phyloP scores from a whole-genome alignment of 1,140 invertebrate species.

The Chelonus insularis region DNA sequence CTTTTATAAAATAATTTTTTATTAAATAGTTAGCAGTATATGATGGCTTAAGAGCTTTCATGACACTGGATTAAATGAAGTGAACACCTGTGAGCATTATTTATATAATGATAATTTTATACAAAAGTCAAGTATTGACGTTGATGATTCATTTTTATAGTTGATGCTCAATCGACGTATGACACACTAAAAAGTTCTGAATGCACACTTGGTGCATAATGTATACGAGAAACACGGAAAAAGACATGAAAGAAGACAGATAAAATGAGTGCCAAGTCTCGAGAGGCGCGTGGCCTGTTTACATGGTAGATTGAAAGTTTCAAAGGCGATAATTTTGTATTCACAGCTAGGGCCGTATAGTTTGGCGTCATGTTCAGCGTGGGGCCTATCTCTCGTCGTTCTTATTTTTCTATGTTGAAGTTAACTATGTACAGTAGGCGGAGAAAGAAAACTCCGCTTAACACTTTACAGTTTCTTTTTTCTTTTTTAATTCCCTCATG shows the following conservation, averaged over 20 bases:
- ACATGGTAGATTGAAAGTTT: conserved; percentile 47
- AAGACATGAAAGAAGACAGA: not conserved
- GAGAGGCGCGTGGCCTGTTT: conserved; percentile 33
- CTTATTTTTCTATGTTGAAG: not conserved
- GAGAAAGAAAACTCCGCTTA: conserved; percentile 10
- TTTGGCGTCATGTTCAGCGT: conserved; percentile 42
- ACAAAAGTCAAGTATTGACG: too few species aligned
- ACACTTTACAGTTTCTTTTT: not conserved
- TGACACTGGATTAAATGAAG: too few species aligned
- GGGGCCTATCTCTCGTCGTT: conserved; percentile 35
- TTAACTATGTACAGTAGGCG: not conserved
- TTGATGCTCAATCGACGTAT: conserved; percentile 16
- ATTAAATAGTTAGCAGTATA: too few species aligned
- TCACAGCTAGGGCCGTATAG: conserved; percentile 37
- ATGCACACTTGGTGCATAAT: conserved; percentile 29
- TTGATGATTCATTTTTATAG: too few species aligned
- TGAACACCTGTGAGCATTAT: too few species aligned
- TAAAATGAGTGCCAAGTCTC: conserved; percentile 24
- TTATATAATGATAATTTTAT: too few species aligned
- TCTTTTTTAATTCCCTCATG: too few species aligned
- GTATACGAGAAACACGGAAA: conserved; percentile 3
- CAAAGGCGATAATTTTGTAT: conserved; percentile 43
- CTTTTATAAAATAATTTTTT: too few species aligned
- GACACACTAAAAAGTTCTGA: conserved; percentile 26
- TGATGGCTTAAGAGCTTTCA: too few species aligned